Base-by-base conservation (phyloP, 2,113 vertebrate species). In the Formicarius rufipectus region DNA sequence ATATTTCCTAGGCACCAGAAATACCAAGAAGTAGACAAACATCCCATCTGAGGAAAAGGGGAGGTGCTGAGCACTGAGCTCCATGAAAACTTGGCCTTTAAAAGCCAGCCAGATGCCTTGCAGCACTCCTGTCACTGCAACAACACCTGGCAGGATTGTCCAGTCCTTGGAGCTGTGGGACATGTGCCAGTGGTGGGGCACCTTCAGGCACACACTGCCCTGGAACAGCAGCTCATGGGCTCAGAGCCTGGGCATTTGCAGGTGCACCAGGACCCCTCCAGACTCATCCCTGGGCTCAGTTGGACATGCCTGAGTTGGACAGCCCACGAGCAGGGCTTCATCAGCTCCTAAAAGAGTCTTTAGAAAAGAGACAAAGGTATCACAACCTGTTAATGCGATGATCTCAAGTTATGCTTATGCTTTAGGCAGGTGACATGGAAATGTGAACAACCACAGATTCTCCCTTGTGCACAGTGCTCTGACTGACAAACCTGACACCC, bases 181-280 rank as follows among this genome's bases (percentile, higher is more conserved):
- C 42, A 1, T 1, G 11, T 35, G 59, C 55, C 72, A 83, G 71
- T 4, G 20, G 35, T 16, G 50, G 55, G 68, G 25, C 53, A 67
- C 50, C 78, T 72, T 56, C 66, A 79, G 60, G 40, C 60, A 39
- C 90, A 71, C 27, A 37, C 19, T 0, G 0, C 53, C 59, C 42
- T 0, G 0, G 35, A 79, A 37, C 1, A 7, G 66, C 66, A n/a
- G 69, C 69, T 75, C 1, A 0, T 1, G 2, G 58, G 49, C 82
- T 68, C 44, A 19, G 69, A 84, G 71, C 66, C 35, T 35, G 66
- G 13, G 14, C 2, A 0, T 69, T 30, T 44, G 55, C 82, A 59
- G 49, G 82, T 69, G 74, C 45, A n/a, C 27, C 49, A 28, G 56
- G 21, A 62, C 27, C 37, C 28, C 21, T 33, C 37, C 40, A 55